Percentiles rank a stretch among this genome's conserved stretches.
phyloP scores from a whole-genome alignment of 2,888 invertebrate genomes.

The Yponomeuta malinellus region DNA sequence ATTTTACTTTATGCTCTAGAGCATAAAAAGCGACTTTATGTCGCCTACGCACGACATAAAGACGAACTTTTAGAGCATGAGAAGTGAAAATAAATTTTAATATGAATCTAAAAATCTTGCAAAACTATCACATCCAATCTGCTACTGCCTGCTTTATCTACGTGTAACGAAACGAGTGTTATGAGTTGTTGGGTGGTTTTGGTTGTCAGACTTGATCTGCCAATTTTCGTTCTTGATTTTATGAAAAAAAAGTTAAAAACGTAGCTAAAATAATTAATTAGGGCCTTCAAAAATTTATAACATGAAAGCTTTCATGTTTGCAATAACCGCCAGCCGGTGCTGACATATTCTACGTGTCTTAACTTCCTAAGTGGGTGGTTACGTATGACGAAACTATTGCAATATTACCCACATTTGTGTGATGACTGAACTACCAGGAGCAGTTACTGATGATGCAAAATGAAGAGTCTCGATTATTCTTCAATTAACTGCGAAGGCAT shows the following conservation, averaged over 20 bases:
- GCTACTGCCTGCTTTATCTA: background rate
- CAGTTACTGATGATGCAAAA: slow-evolving; percentile 70
- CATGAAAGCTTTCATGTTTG: background rate
- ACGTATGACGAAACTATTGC: slow-evolving; percentile 37
- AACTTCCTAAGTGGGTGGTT: slow-evolving; percentile 61
- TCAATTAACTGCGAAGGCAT: slow-evolving; percentile 71
- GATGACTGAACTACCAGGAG: slow-evolving; percentile 54
- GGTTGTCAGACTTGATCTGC: slow-evolving; percentile 45
- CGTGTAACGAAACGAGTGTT: slow-evolving; percentile 35
- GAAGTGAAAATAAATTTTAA: no score
- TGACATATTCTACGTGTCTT: slow-evolving; percentile 8
- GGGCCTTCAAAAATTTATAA: background rate
- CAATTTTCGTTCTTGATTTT: slow-evolving; percentile 46
- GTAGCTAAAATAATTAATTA: slow-evolving; percentile 25
- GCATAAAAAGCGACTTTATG: no score
- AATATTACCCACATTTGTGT: slow-evolving; percentile 45
- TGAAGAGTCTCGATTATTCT: slow-evolving; percentile 76
- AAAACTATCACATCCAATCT: no score
- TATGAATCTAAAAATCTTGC: background rate
- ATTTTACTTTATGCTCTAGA: no score
- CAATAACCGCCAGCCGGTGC: slow-evolving; percentile 2
- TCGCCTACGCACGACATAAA: no score
- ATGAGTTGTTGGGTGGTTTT: slow-evolving; percentile 51
- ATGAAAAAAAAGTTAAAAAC: slow-evolving; percentile 31
- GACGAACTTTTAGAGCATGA: no score